A percentile compares a stretch with the other conserved stretches of the same genome.
Conservation (phyloP, 2,797 vertebrate species). For the Rallus crepitans region DNA sequence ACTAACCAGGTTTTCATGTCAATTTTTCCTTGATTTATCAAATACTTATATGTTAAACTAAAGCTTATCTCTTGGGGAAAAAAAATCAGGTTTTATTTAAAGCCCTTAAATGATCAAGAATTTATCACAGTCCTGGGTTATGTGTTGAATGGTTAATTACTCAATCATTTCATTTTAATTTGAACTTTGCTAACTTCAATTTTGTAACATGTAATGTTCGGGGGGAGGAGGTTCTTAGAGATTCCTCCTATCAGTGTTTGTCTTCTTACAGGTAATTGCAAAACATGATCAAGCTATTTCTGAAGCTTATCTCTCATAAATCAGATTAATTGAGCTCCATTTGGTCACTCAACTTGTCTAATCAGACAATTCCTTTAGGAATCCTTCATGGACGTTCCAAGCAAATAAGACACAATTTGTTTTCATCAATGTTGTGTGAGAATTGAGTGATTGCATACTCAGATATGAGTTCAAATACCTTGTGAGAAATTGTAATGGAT, state of each 20-base stretch:
- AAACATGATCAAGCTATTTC: neutral
- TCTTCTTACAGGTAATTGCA: neutral
- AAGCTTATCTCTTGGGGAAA: neutral
- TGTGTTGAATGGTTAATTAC: neutral
- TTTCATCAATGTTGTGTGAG: neutral
- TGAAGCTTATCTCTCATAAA: neutral
- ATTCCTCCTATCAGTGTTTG: neutral
- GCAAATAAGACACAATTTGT: neutral
- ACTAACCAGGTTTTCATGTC: neutral
- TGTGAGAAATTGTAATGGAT: neutral
- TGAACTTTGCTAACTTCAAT: neutral
- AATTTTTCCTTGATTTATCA: neutral
- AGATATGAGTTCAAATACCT: neutral
- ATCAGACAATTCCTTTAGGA: neutral
- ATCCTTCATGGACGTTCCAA: neutral
- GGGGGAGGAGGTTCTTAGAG: accelerated
- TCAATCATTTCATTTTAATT: neutral
- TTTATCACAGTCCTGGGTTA: neutral
- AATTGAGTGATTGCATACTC: neutral
- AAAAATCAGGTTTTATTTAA: neutral
- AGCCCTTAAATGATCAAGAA: neutral
- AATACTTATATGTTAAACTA: neutral
- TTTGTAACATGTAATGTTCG: neutral
- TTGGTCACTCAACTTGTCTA: neutral
- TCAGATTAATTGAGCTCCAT: neutral